Conservation (phyloP, 2,797 vertebrate species). For the Melanotaenia nigrans region DNA sequence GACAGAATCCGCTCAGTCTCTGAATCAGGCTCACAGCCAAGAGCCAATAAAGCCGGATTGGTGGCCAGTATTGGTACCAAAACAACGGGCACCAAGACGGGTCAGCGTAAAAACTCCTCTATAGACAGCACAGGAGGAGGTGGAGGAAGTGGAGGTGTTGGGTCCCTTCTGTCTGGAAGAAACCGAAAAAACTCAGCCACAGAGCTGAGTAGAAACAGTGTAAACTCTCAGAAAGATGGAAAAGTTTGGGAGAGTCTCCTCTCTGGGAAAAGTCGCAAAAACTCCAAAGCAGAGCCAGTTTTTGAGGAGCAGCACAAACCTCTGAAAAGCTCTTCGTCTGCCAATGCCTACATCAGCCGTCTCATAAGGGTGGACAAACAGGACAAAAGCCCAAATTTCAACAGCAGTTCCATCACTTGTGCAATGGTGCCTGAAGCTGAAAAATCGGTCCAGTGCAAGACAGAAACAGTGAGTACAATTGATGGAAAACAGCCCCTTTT, state of each 20-base stretch:
- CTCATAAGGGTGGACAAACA: slow-evolving; percentile 93
- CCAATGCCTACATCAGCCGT: slow-evolving; percentile 88
- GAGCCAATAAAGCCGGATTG: slow-evolving; percentile 70
- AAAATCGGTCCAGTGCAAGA: slow-evolving; percentile 79
- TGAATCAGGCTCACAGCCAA: slow-evolving; percentile 80
- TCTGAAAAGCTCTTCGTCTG: slow-evolving; percentile 69
- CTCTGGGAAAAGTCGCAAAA: slow-evolving; percentile 90
- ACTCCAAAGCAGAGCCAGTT: slow-evolving; percentile 82
- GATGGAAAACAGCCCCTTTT: not conserved
- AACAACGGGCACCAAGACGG: slow-evolving; percentile 69
- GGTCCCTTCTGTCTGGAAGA: slow-evolving; percentile 81
- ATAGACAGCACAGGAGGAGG: slow-evolving; percentile 48
- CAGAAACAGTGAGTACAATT: slow-evolving; percentile 79
- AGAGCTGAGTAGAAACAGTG: slow-evolving; percentile 73
- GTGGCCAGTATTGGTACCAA: slow-evolving; percentile 75
- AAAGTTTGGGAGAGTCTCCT: slow-evolving; percentile 85
- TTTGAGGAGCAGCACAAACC: slow-evolving; percentile 78
- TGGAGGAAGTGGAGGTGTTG: slow-evolving; percentile 60
- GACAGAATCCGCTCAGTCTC: slow-evolving; percentile 86
- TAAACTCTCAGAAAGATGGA: slow-evolving; percentile 71
- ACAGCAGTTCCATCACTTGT: slow-evolving; percentile 53
- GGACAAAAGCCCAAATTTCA: slow-evolving; percentile 86
- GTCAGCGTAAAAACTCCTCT: slow-evolving; percentile 81
- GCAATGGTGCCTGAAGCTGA: slow-evolving; percentile 78
- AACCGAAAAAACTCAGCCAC: slow-evolving; percentile 88